These are phyloP conservation scores for Malaclemys terrapin DNA, from an alignment of 2,113 vertebrate species.

Conservation along the genomic window DNA sequence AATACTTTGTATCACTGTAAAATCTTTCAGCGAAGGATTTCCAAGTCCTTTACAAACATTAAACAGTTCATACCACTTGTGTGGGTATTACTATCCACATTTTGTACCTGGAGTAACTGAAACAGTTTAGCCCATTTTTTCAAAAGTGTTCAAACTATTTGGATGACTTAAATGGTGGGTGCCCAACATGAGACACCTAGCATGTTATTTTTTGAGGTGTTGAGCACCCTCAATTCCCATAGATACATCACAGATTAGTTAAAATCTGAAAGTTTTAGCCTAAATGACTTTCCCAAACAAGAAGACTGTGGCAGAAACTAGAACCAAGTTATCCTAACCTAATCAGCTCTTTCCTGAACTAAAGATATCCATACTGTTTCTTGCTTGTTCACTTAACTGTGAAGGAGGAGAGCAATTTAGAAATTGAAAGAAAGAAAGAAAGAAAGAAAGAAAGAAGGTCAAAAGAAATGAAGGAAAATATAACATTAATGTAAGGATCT, in stretches of 20 bases:
- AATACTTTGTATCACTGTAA: not conserved
- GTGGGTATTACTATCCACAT: not conserved
- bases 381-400: not conserved
- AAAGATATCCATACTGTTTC: not conserved
- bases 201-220: not conserved
- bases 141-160: not conserved
- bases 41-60: not conserved
- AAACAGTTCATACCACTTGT: not conserved
- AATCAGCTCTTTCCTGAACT: not conserved
- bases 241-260: not conserved
- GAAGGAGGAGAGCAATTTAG: not conserved
- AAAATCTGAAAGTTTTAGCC: not conserved
- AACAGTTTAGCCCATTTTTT: not conserved
- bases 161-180: not conserved
- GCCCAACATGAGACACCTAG: not conserved
- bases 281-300: not conserved
- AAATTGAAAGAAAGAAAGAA: not conserved
- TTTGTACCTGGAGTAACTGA: not conserved
- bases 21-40: not conserved
- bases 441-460: not conserved
- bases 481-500: not conserved
- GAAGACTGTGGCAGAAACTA: not conserved
- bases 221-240: not conserved
- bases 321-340: not conserved
- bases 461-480: not conserved